A percentile compares a stretch with the other conserved stretches of the same genome.
Conservation (phyloP, 37 sponge, comb jelly and placozoan species). For the Corticium candelabrum region DNA sequence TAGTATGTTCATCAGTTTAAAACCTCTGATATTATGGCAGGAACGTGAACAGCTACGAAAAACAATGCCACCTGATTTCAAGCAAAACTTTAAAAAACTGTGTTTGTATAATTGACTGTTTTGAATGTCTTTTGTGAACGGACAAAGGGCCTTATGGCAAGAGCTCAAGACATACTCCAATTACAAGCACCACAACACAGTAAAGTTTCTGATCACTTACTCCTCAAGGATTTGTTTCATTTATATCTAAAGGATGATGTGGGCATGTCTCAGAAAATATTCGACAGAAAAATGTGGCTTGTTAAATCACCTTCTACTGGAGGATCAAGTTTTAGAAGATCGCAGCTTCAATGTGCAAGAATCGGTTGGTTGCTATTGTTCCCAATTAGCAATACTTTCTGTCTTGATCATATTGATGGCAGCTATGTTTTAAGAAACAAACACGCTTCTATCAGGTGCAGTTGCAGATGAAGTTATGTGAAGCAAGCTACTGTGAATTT, state of each 20-base stretch:
- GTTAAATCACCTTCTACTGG: not conserved
- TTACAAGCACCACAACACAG: not conserved
- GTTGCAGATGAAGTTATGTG: too few relatives aligned
- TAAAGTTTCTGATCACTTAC: not conserved
- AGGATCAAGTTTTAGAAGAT: not conserved
- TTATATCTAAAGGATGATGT: not conserved
- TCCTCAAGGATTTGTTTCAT: not conserved
- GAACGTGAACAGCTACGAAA: not conserved
- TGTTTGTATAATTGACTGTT: not conserved
- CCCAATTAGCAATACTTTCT: not conserved
- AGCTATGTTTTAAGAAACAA: too few relatives aligned
- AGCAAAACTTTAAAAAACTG: not conserved
- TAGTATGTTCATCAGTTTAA: not conserved
- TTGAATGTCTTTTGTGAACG: constrained; percentile 1
- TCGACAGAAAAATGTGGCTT: not conserved
- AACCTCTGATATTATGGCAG: not conserved
- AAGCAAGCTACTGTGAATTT: too few relatives aligned
- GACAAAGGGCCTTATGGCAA: not conserved
- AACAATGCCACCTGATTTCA: not conserved
- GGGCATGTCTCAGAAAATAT: not conserved
- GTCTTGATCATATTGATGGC: too few relatives aligned
- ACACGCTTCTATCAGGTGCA: too few relatives aligned
- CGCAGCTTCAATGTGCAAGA: not conserved
- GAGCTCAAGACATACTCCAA: not conserved
- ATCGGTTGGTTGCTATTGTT: not conserved